Conservation (phyloP, 2,113 vertebrate species). For the Archilochus colubris region DNA sequence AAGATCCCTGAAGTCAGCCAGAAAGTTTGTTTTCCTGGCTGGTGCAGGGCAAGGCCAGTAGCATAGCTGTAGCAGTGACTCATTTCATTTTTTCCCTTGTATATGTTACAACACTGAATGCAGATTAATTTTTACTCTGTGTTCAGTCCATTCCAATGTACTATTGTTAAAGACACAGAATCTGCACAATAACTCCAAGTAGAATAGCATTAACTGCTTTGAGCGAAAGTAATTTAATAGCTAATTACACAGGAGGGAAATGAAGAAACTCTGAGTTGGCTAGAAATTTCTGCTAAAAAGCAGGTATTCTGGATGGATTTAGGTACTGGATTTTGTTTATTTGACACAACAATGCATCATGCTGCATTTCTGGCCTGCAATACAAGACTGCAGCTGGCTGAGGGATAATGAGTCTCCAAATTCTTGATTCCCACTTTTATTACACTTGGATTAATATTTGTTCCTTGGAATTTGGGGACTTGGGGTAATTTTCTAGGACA, state of each 20-base stretch:
- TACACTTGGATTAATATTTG: neutral
- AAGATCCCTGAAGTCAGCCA: neutral
- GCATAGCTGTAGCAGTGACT: neutral
- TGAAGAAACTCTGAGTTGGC: neutral
- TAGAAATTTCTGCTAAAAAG: neutral
- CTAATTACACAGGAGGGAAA: conserved; percentile 3
- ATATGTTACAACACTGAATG: neutral
- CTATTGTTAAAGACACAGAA: neutral
- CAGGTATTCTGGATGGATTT: neutral
- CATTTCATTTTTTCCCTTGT: neutral
- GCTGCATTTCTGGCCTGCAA: neutral
- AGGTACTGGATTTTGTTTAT: neutral
- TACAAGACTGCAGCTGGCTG: neutral
- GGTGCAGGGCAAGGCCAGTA: neutral
- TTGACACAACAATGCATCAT: neutral
- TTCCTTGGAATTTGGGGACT: neutral
- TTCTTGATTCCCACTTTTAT: neutral
- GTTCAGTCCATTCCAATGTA: neutral
- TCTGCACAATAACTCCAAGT: neutral
- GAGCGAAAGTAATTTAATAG: neutral
- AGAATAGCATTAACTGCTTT: neutral
- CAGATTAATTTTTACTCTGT: neutral
- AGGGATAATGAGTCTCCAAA: neutral
- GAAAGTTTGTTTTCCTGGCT: neutral
- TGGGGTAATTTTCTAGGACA: neutral